phyloP scores from a whole-genome alignment of 2,888 invertebrate genomes.

The Drosophila subquinaria region DNA sequence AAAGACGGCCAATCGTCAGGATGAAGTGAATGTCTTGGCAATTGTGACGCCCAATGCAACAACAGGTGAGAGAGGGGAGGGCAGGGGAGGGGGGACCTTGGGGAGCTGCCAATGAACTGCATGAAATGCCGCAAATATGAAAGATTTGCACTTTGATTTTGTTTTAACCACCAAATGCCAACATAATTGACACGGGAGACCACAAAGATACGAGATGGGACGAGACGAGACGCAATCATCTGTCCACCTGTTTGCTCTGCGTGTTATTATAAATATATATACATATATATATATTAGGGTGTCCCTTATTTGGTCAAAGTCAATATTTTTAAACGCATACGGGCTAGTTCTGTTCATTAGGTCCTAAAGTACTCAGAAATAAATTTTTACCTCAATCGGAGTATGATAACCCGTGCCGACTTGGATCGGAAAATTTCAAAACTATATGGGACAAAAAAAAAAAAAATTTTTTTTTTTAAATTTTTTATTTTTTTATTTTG shows the following conservation, averaged over 20 bases:
- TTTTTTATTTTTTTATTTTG: too few relatives aligned
- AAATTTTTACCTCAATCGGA: too few relatives aligned
- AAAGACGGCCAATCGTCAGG: conserved; percentile 62
- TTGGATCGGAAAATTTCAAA: too few relatives aligned
- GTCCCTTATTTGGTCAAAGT: too few relatives aligned
- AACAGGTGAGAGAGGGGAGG: conserved; percentile 64
- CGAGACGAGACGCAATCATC: conserved; percentile 39
- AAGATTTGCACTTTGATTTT: conserved; percentile 80
- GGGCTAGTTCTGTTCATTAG: too few relatives aligned
- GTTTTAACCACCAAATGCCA: conserved; percentile 69
- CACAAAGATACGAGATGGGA: conserved; percentile 25
- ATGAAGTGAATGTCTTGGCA: conserved; percentile 71
- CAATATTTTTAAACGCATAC: too few relatives aligned
- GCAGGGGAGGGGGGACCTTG: background rate
- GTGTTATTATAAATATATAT: background rate
- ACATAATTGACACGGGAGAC: conserved; percentile 72
- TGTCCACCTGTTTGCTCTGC: conserved; percentile 34
- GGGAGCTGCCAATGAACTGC: conserved; percentile 65
- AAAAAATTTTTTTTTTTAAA: too few relatives aligned
- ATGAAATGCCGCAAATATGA: conserved; percentile 70
- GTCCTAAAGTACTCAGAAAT: too few relatives aligned
- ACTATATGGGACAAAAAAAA: too few relatives aligned
- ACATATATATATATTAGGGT: too few relatives aligned
- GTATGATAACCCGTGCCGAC: too few relatives aligned
- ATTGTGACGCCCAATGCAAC: conserved; percentile 66